Percentiles rank a stretch among this genome's conserved stretches.
These are phyloP conservation scores for Prosopocoilus inquinatus DNA, from an alignment of 2,888 invertebrate genomes.

Conservation along the genomic window DNA sequence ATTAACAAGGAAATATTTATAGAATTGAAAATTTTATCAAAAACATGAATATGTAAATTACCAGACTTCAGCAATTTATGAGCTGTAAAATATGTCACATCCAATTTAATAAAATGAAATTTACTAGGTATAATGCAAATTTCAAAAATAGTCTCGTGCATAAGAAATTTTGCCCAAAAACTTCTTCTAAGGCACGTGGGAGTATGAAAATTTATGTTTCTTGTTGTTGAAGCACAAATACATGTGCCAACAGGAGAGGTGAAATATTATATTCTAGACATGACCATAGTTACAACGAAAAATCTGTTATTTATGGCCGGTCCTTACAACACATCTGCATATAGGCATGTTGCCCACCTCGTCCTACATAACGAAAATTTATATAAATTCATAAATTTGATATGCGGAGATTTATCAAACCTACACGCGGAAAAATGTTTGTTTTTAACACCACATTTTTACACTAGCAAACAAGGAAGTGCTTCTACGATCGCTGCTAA, in stretches of 20 bases:
- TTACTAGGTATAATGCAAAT: neutral
- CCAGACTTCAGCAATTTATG: neutral
- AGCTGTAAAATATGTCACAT: neutral
- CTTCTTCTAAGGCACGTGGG: constrained; percentile 19
- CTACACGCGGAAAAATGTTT: no score
- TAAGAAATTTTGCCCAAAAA: constrained; percentile 4
- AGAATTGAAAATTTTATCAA: neutral
- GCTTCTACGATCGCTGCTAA: no score
- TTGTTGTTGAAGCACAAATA: constrained; percentile 24
- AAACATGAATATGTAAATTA: neutral
- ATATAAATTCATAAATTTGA: no score
- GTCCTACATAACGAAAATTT: constrained; percentile 11
- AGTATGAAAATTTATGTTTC: constrained; percentile 30
- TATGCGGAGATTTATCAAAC: no score
- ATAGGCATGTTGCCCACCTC: constrained; percentile 5
- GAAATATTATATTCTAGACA: constrained; percentile 35
- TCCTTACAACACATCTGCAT: constrained; percentile 15
- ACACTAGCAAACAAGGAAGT: no score
- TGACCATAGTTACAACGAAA: constrained; percentile 26
- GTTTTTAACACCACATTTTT: no score
- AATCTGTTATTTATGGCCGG: constrained; percentile 19
- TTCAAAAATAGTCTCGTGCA: constrained; percentile 3
- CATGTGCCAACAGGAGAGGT: constrained; percentile 32
- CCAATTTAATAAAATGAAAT: neutral
- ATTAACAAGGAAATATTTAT: neutral